phyloP scores from a whole-genome alignment of 2,113 vertebrate species.

The Okapia johnstoni region DNA sequence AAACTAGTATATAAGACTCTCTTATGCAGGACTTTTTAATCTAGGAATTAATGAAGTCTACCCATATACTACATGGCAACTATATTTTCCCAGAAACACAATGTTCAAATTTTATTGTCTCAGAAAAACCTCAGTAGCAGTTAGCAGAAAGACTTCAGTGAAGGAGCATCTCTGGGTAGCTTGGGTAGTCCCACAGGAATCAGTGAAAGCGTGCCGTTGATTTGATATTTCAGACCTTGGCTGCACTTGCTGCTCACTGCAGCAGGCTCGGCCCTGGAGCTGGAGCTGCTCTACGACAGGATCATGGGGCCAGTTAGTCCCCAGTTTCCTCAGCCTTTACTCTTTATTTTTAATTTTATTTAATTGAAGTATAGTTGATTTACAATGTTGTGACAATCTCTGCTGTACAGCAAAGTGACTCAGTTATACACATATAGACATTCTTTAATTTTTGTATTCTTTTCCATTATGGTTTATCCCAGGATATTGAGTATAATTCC shows the following conservation, averaged over 20 bases:
- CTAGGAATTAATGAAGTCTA: neutral
- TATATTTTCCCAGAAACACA: neutral
- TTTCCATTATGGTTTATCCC: neutral
- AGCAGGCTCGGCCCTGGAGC: neutral
- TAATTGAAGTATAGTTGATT: neutral
- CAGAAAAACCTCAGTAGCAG: neutral
- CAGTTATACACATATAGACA: neutral
- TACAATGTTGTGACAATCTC: neutral
- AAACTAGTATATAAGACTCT: neutral
- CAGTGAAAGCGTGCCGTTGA: neutral
- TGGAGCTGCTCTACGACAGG: neutral
- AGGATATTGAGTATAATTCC: neutral
- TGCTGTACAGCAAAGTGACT: neutral
- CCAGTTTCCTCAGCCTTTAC: neutral
- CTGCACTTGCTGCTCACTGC: neutral
- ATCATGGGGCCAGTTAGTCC: neutral
- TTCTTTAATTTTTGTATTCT: neutral
- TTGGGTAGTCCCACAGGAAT: neutral
- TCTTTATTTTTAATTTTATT: neutral
- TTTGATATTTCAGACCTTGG: neutral
- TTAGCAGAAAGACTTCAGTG: neutral
- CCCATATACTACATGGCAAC: neutral
- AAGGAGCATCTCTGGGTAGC: neutral
- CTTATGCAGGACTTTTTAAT: neutral
- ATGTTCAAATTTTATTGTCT: neutral